phyloP scores from a whole-genome alignment of 2,113 vertebrate species.

The Aramus guarauna region DNA sequence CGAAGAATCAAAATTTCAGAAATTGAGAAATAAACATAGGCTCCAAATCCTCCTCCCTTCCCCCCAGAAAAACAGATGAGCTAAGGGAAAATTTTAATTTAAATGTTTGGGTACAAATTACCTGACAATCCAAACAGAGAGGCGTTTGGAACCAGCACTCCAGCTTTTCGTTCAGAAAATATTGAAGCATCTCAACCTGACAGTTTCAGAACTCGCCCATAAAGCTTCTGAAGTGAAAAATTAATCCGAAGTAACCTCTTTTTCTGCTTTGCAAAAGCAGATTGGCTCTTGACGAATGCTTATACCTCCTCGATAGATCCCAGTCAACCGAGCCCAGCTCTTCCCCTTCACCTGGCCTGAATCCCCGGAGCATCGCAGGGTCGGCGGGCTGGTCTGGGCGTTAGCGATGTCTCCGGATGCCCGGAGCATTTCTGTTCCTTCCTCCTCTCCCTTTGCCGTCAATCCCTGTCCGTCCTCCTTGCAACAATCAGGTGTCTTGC shows the following conservation, averaged over 20 bases:
- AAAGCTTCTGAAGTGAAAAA: slow-evolving; percentile 44
- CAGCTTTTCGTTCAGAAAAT: not conserved
- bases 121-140: not conserved
- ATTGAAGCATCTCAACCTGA: not conserved
- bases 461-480: not conserved
- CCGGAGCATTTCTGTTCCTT: not conserved
- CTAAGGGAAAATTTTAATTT: not conserved
- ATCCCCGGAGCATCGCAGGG: not conserved
- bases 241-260: slow-evolving; percentile 29
- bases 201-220: not conserved
- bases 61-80: not conserved
- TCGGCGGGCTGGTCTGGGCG: not conserved
- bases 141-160: not conserved
- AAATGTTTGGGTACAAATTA: slow-evolving; percentile 25
- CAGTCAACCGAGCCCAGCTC: not conserved
- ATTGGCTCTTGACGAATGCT: slow-evolving; percentile 40
- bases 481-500: not conserved
- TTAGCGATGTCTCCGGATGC: rapidly evolving
- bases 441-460: not conserved
- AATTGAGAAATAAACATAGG: not conserved
- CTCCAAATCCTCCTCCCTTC: not conserved
- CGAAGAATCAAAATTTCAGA: not conserved
- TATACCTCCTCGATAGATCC: not conserved
- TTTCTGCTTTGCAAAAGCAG: not conserved
- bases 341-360: not conserved